Evolutionary conservation across 2,113 vertebrate species (phyloP), one percentile per base, ranked within the genome.

Genomic region (Syngnathus floridae): DNA sequence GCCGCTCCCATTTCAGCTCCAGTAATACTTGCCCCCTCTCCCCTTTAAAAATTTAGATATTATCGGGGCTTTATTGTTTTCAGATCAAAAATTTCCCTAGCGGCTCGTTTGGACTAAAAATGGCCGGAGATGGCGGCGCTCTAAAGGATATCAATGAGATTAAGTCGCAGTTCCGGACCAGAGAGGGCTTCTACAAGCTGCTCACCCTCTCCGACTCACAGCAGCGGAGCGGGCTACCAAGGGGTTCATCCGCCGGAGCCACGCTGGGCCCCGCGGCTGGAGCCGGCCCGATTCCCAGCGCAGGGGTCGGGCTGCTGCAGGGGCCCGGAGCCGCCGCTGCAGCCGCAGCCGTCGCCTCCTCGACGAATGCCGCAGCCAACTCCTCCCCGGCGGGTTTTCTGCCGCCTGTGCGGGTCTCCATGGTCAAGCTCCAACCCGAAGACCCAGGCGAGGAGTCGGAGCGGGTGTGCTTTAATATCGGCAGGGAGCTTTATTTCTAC

Each of bases 111-210:
- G 87, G 76, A 82, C 87, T 90, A 79, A 92, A 92, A 73, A 92
- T 92, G 91, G 89, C 93, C 86, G 91, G 90, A 84, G 89, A 94
- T 88, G 90, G 91, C 83, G 88, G 91, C 77, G 84, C 90, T 82
- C 88, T 93, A 88, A 93, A 93, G 82, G 93, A 93, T 91, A 90
- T 93, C 80, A 90, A 93, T 86, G 94, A 95, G 87, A 93, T 95
- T 83, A 95, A 95, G 88, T 94, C 92, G 57, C 94, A 95, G 91
- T 95, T 95, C 86, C 90, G 94, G 75, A 95, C 94, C 79, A 90
- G 94, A 62, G 94, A 95, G 87, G 94, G 94, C 67, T 93, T 93
- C 79, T 95, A 95, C 90, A 93, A 94, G 76, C 92, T 95, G 86
- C 91, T 95, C 65, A 93, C 93, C 60, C 90, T 92, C 81, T 92